Base-by-base conservation (phyloP, 2,797 vertebrate genomes). In the Paedocypris micromegethes region DNA sequence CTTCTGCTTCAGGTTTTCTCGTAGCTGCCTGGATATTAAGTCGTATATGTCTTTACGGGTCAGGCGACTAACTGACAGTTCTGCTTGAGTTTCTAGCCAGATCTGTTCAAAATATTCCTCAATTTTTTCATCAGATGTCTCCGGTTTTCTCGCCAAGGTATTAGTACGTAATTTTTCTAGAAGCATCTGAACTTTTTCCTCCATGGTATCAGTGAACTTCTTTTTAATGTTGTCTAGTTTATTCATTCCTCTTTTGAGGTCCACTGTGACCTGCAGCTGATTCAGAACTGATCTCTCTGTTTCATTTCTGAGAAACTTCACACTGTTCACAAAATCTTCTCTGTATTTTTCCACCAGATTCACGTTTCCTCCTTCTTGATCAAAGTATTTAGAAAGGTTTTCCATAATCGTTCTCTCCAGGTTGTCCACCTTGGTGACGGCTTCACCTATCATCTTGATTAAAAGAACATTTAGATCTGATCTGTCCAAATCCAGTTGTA, bases 321-420 rank as follows among this genome's bases (percentile, higher is more conserved):
- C 68, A 37, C 64, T 75, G n/a, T 63, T 68, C 47, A 51, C 6
- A 59, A 81, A 83, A 37, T 80, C 80, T 72, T 77, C 73, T 45
- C 39, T 75, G 57, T 83, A 81, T 6, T 60, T 76, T 58, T 80
- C 80, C 48, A 77, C 62, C 0, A 81, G 72, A 23, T 80, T 58
- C 6, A 76, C 58, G n/a, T 80, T 79, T 40, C 51, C 52, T 2
- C 60, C 60, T 6, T 56, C 44, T 9, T 55, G 68, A 0, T 78
- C 60, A 58, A 68, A 83, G 42, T 79, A 72, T 6, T 38, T 2
- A 2, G 47, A 6, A 3, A 82, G 42, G 39, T 58, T 51, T 9
- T 72, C 43, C 6, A 56, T 23, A 60, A 57, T 50, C 5, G 2
- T 3, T 0, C 60, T 49, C 47, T 70, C 47, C 38, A 3, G 5